phyloP scores from a whole-genome alignment of 2,797 vertebrate genomes.

The Anguilla marmorata region DNA sequence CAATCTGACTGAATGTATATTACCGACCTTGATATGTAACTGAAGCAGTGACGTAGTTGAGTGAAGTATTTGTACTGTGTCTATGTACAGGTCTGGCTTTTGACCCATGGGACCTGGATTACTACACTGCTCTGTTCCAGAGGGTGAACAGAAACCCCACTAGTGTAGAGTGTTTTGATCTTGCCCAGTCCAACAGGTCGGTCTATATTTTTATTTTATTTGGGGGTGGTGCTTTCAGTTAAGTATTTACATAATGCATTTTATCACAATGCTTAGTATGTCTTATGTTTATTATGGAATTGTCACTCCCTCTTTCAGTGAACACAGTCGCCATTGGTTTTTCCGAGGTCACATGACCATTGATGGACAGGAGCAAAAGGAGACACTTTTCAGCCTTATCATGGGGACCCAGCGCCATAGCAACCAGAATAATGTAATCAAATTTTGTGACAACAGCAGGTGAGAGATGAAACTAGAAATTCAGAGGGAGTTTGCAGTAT shows the following conservation, averaged over 20 bases:
- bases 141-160: constrained; percentile 83
- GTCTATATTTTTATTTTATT: not conserved
- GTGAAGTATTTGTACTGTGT: constrained; percentile 6
- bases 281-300: not conserved
- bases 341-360: constrained; percentile 84
- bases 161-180: constrained; percentile 88
- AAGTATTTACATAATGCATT: not conserved
- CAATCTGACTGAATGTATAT: not conserved
- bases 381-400: constrained; percentile 85
- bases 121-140: constrained; percentile 83
- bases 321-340: constrained; percentile 96
- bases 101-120: constrained; percentile 90
- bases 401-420: constrained; percentile 86
- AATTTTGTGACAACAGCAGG: constrained; percentile 97
- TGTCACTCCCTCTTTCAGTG: constrained; percentile 65
- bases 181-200: constrained; percentile 95
- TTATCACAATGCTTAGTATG: not conserved
- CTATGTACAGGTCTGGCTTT: constrained; percentile 79
- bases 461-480: constrained; percentile 43
- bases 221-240: not conserved
- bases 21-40: not conserved
- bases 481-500: not conserved
- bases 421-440: constrained; percentile 90
- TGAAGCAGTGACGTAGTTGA: not conserved
- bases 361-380: constrained; percentile 72